Percentiles rank a stretch among this genome's conserved stretches.
These are phyloP conservation scores for Therioaphis trifolii DNA, from an alignment of 2,888 invertebrate genomes.

Conservation along the genomic window DNA sequence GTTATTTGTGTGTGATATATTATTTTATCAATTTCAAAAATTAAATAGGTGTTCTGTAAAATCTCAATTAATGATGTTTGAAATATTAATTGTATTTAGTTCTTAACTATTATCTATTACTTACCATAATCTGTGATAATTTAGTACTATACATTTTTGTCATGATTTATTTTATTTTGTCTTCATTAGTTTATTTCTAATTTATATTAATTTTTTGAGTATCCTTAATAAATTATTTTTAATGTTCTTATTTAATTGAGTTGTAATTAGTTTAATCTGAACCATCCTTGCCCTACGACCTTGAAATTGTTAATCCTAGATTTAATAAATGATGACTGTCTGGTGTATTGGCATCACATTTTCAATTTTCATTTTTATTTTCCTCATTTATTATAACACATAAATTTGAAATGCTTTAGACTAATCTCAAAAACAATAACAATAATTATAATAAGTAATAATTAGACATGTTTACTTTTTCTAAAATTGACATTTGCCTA, in stretches of 20 bases:
- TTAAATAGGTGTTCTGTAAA: conserved; percentile 5
- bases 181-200: background rate
- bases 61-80: background rate
- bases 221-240: conserved; percentile 3
- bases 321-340: too few relatives aligned
- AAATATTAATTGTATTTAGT: conserved; percentile 3
- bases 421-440: too few relatives aligned
- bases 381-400: too few relatives aligned
- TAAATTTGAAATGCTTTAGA: too few relatives aligned
- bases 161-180: background rate
- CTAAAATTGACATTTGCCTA: too few relatives aligned
- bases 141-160: conserved; percentile 37
- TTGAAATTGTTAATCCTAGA: too few relatives aligned
- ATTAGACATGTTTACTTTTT: too few relatives aligned
- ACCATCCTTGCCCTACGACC: too few relatives aligned
- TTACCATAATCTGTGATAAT: conserved; percentile 54
- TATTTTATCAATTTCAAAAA: background rate
- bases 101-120: background rate
- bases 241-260: background rate
- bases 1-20: conserved; percentile 6
- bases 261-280: background rate
- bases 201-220: background rate
- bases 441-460: too few relatives aligned
- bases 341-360: too few relatives aligned
- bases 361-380: too few relatives aligned